Evolutionary conservation across 2,888 invertebrate genomes (phyloP).

Genomic region (Latrodectus hesperus): DNA sequence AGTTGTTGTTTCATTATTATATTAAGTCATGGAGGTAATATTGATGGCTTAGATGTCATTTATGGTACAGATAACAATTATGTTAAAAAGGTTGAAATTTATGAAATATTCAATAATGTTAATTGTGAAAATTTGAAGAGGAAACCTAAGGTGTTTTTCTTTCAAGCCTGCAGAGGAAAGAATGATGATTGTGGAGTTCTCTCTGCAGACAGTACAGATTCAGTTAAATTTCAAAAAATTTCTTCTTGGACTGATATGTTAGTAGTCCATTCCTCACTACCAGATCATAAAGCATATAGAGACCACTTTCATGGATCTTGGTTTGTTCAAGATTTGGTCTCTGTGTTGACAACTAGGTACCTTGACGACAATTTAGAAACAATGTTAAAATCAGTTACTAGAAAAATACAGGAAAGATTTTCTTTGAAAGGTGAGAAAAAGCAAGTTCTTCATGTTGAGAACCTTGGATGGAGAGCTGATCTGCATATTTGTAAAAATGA

Average conservation of each 20-base stretch:
- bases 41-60: constrained; percentile 23
- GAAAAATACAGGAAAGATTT: constrained; percentile 19
- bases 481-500: neutral
- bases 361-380: constrained; percentile 31
- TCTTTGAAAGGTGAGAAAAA: constrained; percentile 1
- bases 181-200: constrained; percentile 1
- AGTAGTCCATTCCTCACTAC: constrained; percentile 39
- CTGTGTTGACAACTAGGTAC: constrained; percentile 27
- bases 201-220: neutral
- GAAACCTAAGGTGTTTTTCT: constrained; percentile 57
- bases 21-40: constrained; percentile 69
- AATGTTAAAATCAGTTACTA: constrained; percentile 38
- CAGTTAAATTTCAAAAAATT: neutral
- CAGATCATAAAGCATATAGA: constrained; percentile 26
- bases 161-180: constrained; percentile 51
- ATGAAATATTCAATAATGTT: constrained; percentile 29
- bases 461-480: neutral
- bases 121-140: constrained; percentile 20
- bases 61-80: constrained; percentile 25
- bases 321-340: constrained; percentile 39
- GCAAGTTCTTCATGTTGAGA: constrained; percentile 47
- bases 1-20: constrained; percentile 67
- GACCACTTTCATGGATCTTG: constrained; percentile 35
- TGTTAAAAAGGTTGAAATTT: constrained; percentile 23
- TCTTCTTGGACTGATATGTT: constrained; percentile 24